A percentile compares a stretch with the other conserved stretches of the same genome.
phyloP scores from a whole-genome alignment of 92 coral and sea anemone genomes.

The Porites lobata region DNA sequence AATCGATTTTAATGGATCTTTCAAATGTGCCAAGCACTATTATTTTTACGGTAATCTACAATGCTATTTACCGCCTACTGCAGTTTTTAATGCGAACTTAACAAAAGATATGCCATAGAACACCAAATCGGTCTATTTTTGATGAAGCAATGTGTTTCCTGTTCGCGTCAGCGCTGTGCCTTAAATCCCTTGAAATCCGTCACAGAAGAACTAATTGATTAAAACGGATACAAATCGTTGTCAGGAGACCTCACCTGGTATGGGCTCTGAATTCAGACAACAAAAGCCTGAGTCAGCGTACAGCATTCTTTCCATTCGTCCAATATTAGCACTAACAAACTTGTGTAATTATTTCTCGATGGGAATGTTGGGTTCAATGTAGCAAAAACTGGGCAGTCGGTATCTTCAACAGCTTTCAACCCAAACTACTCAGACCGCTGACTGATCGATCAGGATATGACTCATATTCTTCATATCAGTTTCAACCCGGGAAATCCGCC shows the following conservation, averaged over 20 bases:
- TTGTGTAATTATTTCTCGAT: background rate
- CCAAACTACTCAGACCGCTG: slow-evolving; percentile 11
- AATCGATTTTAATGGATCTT: too few relatives aligned
- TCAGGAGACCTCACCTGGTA: background rate
- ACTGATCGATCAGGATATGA: too few relatives aligned
- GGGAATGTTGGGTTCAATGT: background rate
- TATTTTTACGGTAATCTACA: too few relatives aligned
- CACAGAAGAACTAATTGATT: background rate
- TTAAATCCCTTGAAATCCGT: background rate
- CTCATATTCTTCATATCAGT: slow-evolving; percentile 8
- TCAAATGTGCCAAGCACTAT: too few relatives aligned
- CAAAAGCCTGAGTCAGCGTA: background rate
- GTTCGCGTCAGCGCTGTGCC: background rate
- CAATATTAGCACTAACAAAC: background rate
- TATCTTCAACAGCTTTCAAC: background rate
- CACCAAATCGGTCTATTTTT: background rate
- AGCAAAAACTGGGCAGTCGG: background rate
- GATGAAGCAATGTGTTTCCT: background rate
- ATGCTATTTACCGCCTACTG: too few relatives aligned
- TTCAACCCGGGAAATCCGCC: slow-evolving; percentile 28
- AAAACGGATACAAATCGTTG: background rate
- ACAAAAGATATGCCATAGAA: background rate
- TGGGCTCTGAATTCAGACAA: background rate
- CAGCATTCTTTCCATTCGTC: background rate
- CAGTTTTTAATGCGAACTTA: too few relatives aligned